A percentile compares a stretch with the other conserved stretches of the same genome.
Conservation (phyloP, 2,888 invertebrate genomes). For the Oligia strigilis region DNA sequence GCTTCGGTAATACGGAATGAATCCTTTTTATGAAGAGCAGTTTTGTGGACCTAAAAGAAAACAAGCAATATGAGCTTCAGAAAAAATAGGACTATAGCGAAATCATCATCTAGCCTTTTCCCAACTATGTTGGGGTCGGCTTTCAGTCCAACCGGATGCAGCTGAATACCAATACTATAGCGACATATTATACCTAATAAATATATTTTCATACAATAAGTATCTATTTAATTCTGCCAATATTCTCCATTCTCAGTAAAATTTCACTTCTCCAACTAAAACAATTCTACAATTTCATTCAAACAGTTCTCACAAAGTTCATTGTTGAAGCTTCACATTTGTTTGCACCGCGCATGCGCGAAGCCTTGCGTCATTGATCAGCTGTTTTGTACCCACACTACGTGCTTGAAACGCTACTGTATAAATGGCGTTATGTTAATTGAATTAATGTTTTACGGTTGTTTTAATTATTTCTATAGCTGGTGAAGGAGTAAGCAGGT, state of each 20-base stretch:
- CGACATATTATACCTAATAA: no score
- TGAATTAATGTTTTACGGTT: conserved; percentile 31
- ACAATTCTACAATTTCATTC: conserved; percentile 29
- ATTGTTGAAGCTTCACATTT: conserved; percentile 52
- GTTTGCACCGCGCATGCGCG: conserved; percentile 48
- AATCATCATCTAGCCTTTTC: no score
- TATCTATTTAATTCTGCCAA: no score
- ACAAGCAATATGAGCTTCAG: neutral
- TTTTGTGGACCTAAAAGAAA: neutral
- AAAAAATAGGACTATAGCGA: neutral
- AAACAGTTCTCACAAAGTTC: conserved; percentile 51
- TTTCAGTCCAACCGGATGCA: no score
- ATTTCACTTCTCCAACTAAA: neutral
- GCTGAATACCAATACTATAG: no score
- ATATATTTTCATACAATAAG: no score
- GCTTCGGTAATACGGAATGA: neutral
- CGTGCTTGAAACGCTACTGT: conserved; percentile 40
- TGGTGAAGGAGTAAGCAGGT: conserved; percentile 2
- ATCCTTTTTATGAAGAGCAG: neutral
- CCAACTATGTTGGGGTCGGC: no score
- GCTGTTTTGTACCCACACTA: conserved; percentile 59
- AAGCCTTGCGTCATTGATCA: conserved; percentile 49
- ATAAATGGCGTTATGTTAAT: conserved; percentile 42
- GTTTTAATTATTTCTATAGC: conserved; percentile 34
- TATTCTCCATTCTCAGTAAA: no score